phyloP scores from a whole-genome alignment of 53 echinoderm and acorn worm species.

The Holothuria leucospilota region DNA sequence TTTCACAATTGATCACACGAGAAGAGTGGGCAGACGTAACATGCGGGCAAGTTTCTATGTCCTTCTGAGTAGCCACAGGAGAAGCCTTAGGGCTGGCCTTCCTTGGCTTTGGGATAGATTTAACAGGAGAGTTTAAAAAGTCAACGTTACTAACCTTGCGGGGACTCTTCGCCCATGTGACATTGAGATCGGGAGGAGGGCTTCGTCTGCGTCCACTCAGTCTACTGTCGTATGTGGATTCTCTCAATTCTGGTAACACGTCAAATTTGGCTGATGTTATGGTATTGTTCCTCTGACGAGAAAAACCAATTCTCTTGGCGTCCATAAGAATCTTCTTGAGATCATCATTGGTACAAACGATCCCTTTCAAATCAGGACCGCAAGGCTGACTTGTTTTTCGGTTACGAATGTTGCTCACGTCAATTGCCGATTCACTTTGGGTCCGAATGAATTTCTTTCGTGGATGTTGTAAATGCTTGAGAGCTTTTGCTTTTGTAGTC shows the following conservation, averaged over 20 bases:
- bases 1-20: not conserved
- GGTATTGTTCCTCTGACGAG: conserved; percentile 78
- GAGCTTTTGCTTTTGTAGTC: conserved; percentile 26
- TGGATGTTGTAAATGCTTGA: conserved; percentile 71
- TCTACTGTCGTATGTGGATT: conserved; percentile 65
- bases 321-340: conserved; percentile 87
- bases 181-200: conserved; percentile 29
- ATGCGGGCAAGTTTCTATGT: conserved; percentile 76
- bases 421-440: conserved; percentile 96
- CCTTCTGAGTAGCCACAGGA: conserved; percentile 62
- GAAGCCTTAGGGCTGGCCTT: conserved; percentile 27
- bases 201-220: conserved; percentile 41
- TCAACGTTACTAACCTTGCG: conserved; percentile 24
- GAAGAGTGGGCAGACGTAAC: not conserved
- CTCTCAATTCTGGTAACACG: conserved; percentile 60
- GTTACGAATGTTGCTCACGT: conserved; percentile 69
- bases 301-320: conserved; percentile 72
- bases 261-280: conserved; percentile 68
- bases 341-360: conserved; percentile 93
- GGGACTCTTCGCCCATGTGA: conserved; percentile 22
- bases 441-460: conserved; percentile 94
- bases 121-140: conserved; percentile 5
- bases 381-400: conserved; percentile 58
- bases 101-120: conserved; percentile 8
- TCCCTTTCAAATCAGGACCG: conserved; percentile 55